Percentiles rank a stretch among this genome's conserved stretches.
Evolutionary conservation across 2,797 vertebrate species (phyloP).

Genomic region (Chloroceryle amazona): DNA sequence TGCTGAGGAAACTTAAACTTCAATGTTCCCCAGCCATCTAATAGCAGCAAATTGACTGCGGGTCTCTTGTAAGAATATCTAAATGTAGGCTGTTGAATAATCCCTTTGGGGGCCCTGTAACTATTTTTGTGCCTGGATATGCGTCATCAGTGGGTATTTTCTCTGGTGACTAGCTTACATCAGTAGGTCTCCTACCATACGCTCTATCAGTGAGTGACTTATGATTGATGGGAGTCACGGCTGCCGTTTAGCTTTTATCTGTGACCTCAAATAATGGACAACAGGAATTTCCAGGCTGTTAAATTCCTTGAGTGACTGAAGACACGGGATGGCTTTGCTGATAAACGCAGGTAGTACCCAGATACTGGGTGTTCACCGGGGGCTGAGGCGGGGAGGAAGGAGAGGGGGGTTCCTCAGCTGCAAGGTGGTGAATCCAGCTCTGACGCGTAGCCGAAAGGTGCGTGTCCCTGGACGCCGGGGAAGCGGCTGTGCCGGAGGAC

Average conservation of each 20-base stretch:
- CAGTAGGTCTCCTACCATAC: slow-evolving; percentile 97
- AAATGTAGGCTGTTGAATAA: slow-evolving; percentile 98
- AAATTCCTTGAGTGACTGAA: slow-evolving; percentile 89
- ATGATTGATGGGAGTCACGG: slow-evolving; percentile 93
- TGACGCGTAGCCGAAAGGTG: not conserved
- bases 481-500: not conserved
- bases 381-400: slow-evolving; percentile 40
- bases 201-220: slow-evolving; percentile 91
- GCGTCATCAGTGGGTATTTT: slow-evolving; percentile 99
- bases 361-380: slow-evolving; percentile 72
- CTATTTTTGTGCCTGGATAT: slow-evolving; percentile 99
- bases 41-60: slow-evolving; percentile 79
- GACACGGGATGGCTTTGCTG: slow-evolving; percentile 86
- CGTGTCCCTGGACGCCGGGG: not conserved
- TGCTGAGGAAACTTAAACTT: slow-evolving; percentile 80
- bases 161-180: slow-evolving; percentile 99
- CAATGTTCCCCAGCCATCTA: slow-evolving; percentile 74
- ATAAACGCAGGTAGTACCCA: slow-evolving; percentile 89
- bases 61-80: slow-evolving; percentile 91
- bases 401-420: slow-evolving; percentile 76
- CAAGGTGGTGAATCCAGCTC: slow-evolving; percentile 40
- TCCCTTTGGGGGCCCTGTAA: slow-evolving; percentile 93
- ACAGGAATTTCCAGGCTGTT: slow-evolving; percentile 88
- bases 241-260: slow-evolving; percentile 84
- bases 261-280: slow-evolving; percentile 88